Evolutionary conservation across 1,140 invertebrate genomes (phyloP), one percentile per base, ranked within the genome.

Genomic region (Penaeus vannamei): DNA sequence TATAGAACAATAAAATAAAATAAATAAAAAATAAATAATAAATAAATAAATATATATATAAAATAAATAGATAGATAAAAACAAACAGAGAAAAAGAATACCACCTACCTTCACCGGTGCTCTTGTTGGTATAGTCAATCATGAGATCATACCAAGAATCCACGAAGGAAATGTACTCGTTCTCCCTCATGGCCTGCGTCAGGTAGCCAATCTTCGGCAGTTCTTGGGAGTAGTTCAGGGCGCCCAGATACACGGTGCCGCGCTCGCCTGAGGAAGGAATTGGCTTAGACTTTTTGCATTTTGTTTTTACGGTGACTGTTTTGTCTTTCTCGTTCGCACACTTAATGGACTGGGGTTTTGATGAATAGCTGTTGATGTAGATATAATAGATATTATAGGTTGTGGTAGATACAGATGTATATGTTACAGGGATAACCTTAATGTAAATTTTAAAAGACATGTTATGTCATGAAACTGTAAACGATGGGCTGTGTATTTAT

Each of bases 241-340:
- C 93, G 72, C 96, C 95, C 91, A 96, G 93, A 92, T 96, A 95
- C 17, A 97, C 92, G 79, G 94, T 94, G n/a, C 94, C 95, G 85
- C 94, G 93, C 89, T 95, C 93, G 0, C 96, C 96, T 46, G 81
- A 10, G 53, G 29, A n/a, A 80, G 26, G 36, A 53, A n/a, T 29
- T n/a, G 8, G 4, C 20, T 36, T 1, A 42, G 20, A 61, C 10
- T 12, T 22, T 61, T n/a, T 29, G 20, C 17, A 1, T 46, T 85
- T 64, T 12, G 1, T 32, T 29, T 32, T 62, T 8, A 36, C 19
- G 64, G 59, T 36, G 29, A 29, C 23, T n/a, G n/a, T 64, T 12
- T 69, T 32, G 22, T 46, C 79, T 42, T 10, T 53, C 12, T 53
- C 14, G 14, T 53, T 12, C 36, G 36, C 36, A 7, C 36, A 2